Percentiles rank a stretch among this genome's conserved stretches.
Evolutionary conservation across 2,888 invertebrate genomes (phyloP).

Genomic region (Xestia ashworthii): DNA sequence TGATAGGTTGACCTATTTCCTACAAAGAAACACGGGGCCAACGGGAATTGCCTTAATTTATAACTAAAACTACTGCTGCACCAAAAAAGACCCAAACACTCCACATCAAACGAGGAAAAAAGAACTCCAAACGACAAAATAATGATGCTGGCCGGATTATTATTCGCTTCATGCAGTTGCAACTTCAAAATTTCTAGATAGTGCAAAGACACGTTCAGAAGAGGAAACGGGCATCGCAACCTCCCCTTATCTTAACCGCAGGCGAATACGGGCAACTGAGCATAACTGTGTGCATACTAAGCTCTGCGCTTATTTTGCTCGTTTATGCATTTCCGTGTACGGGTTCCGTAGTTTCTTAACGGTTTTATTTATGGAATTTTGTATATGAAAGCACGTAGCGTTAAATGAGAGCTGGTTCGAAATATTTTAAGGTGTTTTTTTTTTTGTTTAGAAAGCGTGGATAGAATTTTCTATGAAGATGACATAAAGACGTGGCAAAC

Average conservation of each 20-base stretch:
- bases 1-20: conserved; percentile 27
- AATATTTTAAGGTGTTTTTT: conserved; percentile 23
- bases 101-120: conserved; percentile 1
- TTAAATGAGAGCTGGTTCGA: conserved; percentile 34
- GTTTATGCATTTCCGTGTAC: conserved; percentile 63
- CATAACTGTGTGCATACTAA: conserved; percentile 63
- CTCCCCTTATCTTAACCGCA: conserved; percentile 70
- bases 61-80: conserved; percentile 7
- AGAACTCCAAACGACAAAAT: conserved; percentile 45
- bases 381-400: conserved; percentile 38
- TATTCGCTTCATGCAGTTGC: conserved; percentile 55
- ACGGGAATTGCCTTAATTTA: conserved; percentile 25
- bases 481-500: conserved; percentile 9
- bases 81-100: not conserved
- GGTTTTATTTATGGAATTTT: conserved; percentile 62
- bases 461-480: conserved; percentile 11
- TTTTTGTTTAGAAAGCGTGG: not conserved
- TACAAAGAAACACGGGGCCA: conserved; percentile 2
- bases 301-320: conserved; percentile 56
- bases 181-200: conserved; percentile 64
- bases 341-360: conserved; percentile 61
- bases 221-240: conserved; percentile 64
- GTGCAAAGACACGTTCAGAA: conserved; percentile 65
- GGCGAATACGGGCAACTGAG: conserved; percentile 64
- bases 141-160: conserved; percentile 55